phyloP scores from a whole-genome alignment of 1,140 invertebrate species.

The Popillia japonica region DNA sequence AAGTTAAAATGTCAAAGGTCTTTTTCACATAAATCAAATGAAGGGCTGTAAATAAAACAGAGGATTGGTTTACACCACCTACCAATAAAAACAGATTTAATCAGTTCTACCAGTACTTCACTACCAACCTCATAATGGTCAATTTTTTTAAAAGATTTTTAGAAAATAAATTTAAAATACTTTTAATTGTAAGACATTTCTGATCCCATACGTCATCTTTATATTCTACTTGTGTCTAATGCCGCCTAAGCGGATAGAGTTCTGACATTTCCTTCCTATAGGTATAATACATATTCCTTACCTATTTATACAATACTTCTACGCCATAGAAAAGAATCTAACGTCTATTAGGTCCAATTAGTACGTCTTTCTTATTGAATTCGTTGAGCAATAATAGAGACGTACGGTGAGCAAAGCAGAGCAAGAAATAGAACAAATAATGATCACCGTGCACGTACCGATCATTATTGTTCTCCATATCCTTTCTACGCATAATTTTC shows the following conservation, averaged over 20 bases:
- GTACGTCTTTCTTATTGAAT: neutral
- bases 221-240: too few species aligned
- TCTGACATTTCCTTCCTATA: neutral
- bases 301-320: neutral
- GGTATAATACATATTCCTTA: neutral
- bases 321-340: neutral
- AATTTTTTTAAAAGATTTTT: too few species aligned
- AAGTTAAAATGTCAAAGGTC: too few species aligned
- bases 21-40: too few species aligned
- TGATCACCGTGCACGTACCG: neutral
- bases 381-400: neutral
- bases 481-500: neutral
- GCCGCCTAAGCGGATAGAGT: neutral
- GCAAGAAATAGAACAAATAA: constrained; percentile 2
- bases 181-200: too few species aligned
- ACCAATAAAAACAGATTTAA: too few species aligned
- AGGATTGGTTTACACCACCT: too few species aligned
- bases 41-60: too few species aligned
- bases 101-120: too few species aligned
- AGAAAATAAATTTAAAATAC: too few species aligned
- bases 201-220: too few species aligned
- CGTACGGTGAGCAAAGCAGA: neutral
- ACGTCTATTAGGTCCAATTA: neutral
- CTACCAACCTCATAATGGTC: too few species aligned
- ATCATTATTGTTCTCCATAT: neutral